These are phyloP conservation scores for Camponotus vicinus DNA, from an alignment of 1,140 invertebrate species.

Conservation along the genomic window DNA sequence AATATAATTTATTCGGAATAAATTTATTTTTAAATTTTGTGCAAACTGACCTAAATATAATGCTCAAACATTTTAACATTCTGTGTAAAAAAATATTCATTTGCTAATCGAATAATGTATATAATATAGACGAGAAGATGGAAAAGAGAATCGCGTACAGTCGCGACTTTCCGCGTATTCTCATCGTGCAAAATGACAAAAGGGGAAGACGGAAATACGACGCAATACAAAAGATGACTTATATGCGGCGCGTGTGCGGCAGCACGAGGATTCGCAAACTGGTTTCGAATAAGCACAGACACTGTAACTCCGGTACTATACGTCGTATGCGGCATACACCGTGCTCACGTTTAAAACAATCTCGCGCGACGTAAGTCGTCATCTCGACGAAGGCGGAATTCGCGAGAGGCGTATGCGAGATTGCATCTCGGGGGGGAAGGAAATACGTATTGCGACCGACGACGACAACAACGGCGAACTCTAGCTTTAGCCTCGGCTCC, in stretches of 20 bases:
- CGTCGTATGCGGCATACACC: background rate
- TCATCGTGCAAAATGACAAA: background rate
- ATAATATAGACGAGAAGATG: constrained; percentile 2
- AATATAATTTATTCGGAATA: too few relatives aligned
- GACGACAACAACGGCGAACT: background rate
- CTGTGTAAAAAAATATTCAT: background rate
- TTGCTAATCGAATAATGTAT: constrained; percentile 14
- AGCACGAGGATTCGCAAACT: constrained; percentile 42
- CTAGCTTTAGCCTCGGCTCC: background rate
- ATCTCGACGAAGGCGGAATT: constrained; percentile 22
- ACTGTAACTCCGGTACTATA: constrained; percentile 15
- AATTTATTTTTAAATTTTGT: background rate
- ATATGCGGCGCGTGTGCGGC: constrained; percentile 23
- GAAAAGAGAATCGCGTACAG: constrained; percentile 12
- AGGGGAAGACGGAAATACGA: background rate
- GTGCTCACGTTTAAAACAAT: constrained; percentile 54
- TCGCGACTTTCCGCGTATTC: constrained; percentile 28
- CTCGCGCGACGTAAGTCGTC: constrained; percentile 27
- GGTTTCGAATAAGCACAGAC: constrained; percentile 36
- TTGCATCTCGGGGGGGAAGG: background rate
- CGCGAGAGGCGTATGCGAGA: constrained; percentile 33
- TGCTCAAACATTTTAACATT: background rate
- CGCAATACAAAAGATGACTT: constrained; percentile 57
- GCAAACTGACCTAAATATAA: background rate
- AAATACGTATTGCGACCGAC: constrained; percentile 30